A percentile compares a stretch with the other conserved stretches of the same genome.
Conservation (phyloP, 2,888 invertebrate species). For the Hydraecia micacea region DNA sequence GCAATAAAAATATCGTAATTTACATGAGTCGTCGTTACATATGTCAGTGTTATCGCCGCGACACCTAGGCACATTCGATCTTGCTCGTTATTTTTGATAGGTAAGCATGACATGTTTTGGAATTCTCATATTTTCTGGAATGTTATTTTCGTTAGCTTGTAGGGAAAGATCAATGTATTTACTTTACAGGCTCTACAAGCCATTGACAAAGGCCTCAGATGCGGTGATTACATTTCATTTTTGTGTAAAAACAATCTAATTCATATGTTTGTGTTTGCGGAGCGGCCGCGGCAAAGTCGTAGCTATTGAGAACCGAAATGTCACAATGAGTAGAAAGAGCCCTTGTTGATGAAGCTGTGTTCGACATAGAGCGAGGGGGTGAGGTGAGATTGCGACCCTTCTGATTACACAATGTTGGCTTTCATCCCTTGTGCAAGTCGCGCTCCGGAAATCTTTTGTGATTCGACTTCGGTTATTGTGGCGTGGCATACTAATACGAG, state of each 20-base stretch:
- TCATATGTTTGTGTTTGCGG: constrained; percentile 60
- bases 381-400: constrained; percentile 89
- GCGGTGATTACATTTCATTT: constrained; percentile 39
- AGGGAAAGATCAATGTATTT: not conserved
- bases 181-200: not conserved
- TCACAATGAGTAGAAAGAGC: constrained; percentile 87
- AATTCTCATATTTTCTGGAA: constrained; percentile 35
- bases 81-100: constrained; percentile 69
- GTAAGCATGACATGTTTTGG: constrained; percentile 44
- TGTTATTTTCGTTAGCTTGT: constrained; percentile 3
- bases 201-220: constrained; percentile 26
- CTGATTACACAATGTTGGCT: constrained; percentile 90
- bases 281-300: constrained; percentile 61
- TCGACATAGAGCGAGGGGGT: constrained; percentile 83
- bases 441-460: constrained; percentile 90
- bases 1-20: constrained; percentile 65
- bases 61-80: constrained; percentile 45
- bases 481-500: constrained; percentile 88
- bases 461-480: constrained; percentile 89
- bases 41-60: constrained; percentile 57
- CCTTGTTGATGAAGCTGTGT: constrained; percentile 89
- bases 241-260: constrained; percentile 53
- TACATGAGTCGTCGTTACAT: constrained; percentile 50
- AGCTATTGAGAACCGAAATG: constrained; percentile 80
- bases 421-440: constrained; percentile 90